Percentiles rank a stretch among this genome's conserved stretches.
phyloP scores from a whole-genome alignment of 2,797 vertebrate species.

The Periparus ater region DNA sequence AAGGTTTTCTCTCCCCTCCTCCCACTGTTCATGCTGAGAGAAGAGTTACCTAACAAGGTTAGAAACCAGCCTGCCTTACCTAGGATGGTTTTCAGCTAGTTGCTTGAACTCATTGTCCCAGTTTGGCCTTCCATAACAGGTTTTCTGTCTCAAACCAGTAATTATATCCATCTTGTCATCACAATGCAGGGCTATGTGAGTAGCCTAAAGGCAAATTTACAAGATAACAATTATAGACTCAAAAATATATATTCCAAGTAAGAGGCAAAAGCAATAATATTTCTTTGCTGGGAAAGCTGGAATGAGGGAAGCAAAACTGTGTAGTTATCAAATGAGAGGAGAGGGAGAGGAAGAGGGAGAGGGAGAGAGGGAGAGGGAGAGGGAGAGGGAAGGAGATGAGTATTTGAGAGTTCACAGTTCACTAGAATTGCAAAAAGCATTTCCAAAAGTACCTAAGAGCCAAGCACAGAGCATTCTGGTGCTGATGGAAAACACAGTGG shows the following conservation, averaged over 20 bases:
- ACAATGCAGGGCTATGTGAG: slow-evolving; percentile 79
- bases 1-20: slow-evolving; percentile 43
- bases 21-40: slow-evolving; percentile 26
- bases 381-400: not conserved
- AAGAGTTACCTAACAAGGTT: slow-evolving; percentile 31
- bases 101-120: slow-evolving; percentile 81
- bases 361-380: no score
- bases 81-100: slow-evolving; percentile 76
- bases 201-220: slow-evolving; percentile 72
- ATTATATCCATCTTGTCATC: slow-evolving; percentile 77
- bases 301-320: not conserved
- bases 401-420: not conserved
- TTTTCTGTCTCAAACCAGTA: slow-evolving; percentile 82
- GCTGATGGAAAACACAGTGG: not conserved
- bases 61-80: slow-evolving; percentile 68
- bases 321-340: not conserved
- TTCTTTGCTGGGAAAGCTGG: not conserved
- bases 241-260: not conserved
- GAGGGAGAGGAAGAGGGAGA: no score
- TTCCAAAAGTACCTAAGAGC: not conserved
- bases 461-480: not conserved
- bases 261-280: not conserved
- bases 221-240: slow-evolving; percentile 26
- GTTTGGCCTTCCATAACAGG: slow-evolving; percentile 80
- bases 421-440: not conserved